phyloP scores from a whole-genome alignment of 2,888 invertebrate species.

The Hirudinaria manillensis region DNA sequence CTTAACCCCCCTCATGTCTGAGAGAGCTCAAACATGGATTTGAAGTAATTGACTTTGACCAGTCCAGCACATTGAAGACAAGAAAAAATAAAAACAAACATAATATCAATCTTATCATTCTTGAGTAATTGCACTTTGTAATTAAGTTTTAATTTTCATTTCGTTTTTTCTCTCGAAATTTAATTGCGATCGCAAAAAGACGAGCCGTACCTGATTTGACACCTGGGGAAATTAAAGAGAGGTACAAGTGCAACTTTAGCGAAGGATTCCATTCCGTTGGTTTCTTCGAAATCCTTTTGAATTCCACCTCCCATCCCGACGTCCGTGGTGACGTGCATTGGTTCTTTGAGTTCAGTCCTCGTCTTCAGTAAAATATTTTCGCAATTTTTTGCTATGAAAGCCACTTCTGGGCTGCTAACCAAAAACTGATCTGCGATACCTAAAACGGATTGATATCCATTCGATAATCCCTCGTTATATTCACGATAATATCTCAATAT shows the following conservation, averaged over 20 bases:
- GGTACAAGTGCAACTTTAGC: conserved; percentile 12
- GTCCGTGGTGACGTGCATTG: not conserved
- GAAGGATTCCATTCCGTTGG: not conserved
- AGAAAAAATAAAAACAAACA: too few relatives aligned
- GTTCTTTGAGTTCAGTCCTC: not conserved
- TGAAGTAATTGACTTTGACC: too few relatives aligned
- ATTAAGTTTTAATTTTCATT: too few relatives aligned
- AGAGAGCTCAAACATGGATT: too few relatives aligned
- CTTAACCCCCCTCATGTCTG: too few relatives aligned
- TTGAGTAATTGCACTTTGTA: too few relatives aligned
- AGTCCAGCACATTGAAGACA: too few relatives aligned
- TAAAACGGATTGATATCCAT: not conserved
- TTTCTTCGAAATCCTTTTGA: not conserved
- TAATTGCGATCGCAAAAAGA: not conserved
- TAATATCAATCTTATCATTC: too few relatives aligned
- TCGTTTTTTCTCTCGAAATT: too few relatives aligned
- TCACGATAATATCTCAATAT: too few relatives aligned
- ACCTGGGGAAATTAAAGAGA: conserved; percentile 56
- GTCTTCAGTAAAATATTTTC: not conserved
- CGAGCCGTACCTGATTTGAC: conserved; percentile 58
- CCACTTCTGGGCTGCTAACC: not conserved
- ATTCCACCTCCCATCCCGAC: not conserved
- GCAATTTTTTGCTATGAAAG: conserved; percentile 16
- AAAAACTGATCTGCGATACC: not conserved
- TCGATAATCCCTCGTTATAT: too few relatives aligned